Conservation (phyloP, 2,797 vertebrate genomes). For the Muraenolepis orangiensis region DNA sequence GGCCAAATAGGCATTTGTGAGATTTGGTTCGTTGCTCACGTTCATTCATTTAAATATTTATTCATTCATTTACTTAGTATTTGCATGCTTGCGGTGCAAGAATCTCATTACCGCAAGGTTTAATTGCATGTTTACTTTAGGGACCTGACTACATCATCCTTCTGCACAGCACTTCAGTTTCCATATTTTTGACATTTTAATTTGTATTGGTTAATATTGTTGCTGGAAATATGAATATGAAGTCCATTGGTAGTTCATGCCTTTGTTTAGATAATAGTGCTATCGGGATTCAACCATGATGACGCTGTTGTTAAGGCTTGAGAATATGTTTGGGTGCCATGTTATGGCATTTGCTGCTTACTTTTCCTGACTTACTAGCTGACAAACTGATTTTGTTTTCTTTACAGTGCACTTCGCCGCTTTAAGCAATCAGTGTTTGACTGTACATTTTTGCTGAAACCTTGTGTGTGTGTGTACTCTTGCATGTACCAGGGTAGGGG, state of each 20-base stretch:
- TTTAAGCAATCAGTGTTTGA: neutral
- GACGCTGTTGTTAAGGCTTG: neutral
- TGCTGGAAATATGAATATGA: neutral
- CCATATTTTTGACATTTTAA: neutral
- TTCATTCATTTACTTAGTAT: neutral
- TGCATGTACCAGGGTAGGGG: neutral
- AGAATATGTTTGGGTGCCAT: neutral
- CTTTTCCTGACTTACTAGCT: neutral
- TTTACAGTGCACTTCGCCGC: neutral
- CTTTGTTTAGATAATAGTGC: neutral
- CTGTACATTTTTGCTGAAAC: neutral
- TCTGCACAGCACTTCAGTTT: neutral
- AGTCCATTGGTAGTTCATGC: neutral
- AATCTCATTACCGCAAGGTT: neutral
- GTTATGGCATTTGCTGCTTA: neutral
- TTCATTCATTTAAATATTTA: neutral
- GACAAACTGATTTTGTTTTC: neutral
- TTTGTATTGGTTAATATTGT: neutral
- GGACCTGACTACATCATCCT: neutral
- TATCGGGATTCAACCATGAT: neutral
- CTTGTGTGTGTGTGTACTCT: neutral
- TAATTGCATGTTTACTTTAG: neutral
- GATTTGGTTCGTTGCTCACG: neutral
- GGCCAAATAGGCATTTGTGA: conserved; percentile 5
- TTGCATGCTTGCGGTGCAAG: neutral